Evolutionary conservation across 2,888 invertebrate genomes (phyloP), one percentile per base, ranked within the genome.

Genomic region (Lasioglossum malachurum): DNA sequence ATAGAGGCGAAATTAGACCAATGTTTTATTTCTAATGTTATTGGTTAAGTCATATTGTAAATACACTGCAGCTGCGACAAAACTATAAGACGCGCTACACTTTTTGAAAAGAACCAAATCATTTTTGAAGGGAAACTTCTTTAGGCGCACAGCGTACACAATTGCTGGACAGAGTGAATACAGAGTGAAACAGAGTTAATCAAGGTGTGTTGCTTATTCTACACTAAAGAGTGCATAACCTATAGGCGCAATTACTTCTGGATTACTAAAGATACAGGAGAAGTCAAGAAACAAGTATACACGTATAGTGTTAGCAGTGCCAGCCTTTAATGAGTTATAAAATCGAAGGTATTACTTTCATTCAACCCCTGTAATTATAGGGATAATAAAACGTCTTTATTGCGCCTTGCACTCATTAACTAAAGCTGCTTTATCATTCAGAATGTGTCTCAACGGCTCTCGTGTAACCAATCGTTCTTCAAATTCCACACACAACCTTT

Each of bases 321-420:
- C 19, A 35, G 14, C 7, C 67, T 35, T 67, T 35, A 67, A 67
- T 35, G 35, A 67, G 67, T 67, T 67, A 35, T 67, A 67, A 67
- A 67, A 67, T 67, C 35, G 67, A 27, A 67, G 67, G 35, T 19
- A 35, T 67, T 67, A 19, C 31, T 67, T 67, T 35, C 67, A 67
- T 35, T 67, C 67, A 67, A 67, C 31, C 67, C 35, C 19, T 35
- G 19, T 67, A 67, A 67, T 67, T 67, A 35, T 67, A 16, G 35
- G 8, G 19, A 67, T 35, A 67, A 8, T 67, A 67, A 67, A 67
- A 67, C 19, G 67, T 19, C 67, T 67, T 35, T 35, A 67, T 35
- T 35, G 35, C 35, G 8, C 27, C 27, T 19, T 35, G 67, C 16
- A 67, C 19, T 67, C 67, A 19, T 67, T 19, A 19, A 35, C 35